A percentile compares a stretch with the other conserved stretches of the same genome.
Conservation (phyloP, 2,888 invertebrate species). For the Parnassius glacialis region DNA sequence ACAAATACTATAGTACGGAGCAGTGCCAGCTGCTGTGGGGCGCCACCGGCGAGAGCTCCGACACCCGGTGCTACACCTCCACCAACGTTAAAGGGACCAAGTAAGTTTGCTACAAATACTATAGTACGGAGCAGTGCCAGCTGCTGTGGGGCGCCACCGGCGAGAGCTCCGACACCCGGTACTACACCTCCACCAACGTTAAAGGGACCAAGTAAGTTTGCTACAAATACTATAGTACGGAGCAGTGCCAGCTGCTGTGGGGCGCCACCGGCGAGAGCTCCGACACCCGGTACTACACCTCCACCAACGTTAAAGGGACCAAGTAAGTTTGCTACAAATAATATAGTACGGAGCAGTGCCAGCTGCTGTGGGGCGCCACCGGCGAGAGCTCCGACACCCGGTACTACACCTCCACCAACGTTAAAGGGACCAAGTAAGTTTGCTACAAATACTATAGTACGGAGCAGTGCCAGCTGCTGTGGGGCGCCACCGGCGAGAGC, state of each 20-base stretch:
- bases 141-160: conserved; percentile 97
- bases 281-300: conserved; percentile 86
- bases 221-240: conserved; percentile 52
- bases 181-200: conserved; percentile 89
- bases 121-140: conserved; percentile 89
- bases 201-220: conserved; percentile 84
- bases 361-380: conserved; percentile 95
- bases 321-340: conserved; percentile 53
- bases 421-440: conserved; percentile 84
- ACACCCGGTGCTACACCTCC: conserved; percentile 44
- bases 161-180: conserved; percentile 85
- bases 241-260: conserved; percentile 96
- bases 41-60: too few relatives aligned
- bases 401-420: conserved; percentile 91
- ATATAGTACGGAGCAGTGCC: conserved; percentile 88
- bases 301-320: conserved; percentile 88
- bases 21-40: conserved; percentile 55
- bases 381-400: conserved; percentile 86
- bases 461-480: conserved; percentile 48
- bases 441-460: too few relatives aligned
- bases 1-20: conserved; percentile 70
- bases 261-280: conserved; percentile 94
- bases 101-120: too few relatives aligned
- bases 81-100: conserved; percentile 15
- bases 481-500: conserved; percentile 47